Evolutionary conservation across 2,113 vertebrate genomes (phyloP).

Genomic region (Illadopsis cleaveri): DNA sequence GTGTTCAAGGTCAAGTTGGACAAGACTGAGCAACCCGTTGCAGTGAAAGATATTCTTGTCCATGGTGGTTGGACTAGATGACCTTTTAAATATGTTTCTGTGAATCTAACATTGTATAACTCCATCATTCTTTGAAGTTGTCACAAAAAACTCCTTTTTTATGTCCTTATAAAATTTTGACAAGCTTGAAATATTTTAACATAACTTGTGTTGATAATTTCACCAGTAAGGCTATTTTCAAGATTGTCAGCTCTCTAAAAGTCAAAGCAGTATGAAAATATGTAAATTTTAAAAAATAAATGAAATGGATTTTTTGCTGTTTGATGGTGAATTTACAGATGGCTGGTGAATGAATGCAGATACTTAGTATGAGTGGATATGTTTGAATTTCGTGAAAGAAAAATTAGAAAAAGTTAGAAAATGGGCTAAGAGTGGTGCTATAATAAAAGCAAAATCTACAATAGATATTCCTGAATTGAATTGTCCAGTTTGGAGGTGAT

Average conservation of each 20-base stretch:
- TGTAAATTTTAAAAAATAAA: conserved; percentile 51
- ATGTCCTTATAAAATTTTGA: background rate
- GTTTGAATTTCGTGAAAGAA: background rate
- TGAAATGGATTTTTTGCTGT: background rate
- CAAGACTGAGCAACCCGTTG: background rate
- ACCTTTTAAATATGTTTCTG: background rate
- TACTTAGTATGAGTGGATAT: background rate
- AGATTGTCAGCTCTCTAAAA: conserved; percentile 37
- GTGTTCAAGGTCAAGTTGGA: background rate
- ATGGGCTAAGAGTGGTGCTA: background rate
- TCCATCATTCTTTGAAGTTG: background rate
- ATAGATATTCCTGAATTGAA: background rate
- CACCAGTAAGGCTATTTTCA: background rate
- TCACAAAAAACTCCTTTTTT: background rate
- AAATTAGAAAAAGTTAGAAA: background rate
- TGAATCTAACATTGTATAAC: background rate
- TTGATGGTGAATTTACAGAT: conserved; percentile 28
- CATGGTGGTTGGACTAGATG: background rate
- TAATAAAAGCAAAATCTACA: background rate
- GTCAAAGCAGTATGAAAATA: background rate
- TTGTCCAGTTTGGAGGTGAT: background rate
- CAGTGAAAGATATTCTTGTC: background rate
- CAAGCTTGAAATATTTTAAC: background rate
- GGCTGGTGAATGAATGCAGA: conserved; percentile 18
- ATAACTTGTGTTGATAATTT: background rate